These are phyloP conservation scores for Drosophila cognata DNA, from an alignment of 2,888 invertebrate species.

Conservation along the genomic window DNA sequence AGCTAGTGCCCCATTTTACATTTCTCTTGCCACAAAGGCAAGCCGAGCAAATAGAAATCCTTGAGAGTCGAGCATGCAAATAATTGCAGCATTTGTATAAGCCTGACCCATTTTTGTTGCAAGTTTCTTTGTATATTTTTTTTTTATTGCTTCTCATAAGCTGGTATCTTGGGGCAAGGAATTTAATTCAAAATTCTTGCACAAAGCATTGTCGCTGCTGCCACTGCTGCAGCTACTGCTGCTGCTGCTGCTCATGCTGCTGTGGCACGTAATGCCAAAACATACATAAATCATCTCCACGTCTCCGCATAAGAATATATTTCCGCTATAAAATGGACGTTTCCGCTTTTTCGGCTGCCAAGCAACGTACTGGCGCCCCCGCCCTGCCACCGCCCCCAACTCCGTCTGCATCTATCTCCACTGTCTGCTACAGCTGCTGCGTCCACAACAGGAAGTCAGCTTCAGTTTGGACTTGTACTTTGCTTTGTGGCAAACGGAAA, in stretches of 20 bases:
- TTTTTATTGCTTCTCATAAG: conserved; percentile 51
- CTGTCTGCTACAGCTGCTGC: conserved; percentile 22
- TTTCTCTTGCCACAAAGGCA: conserved; percentile 37
- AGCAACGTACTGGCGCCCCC: conserved; percentile 11
- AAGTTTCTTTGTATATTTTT: conserved; percentile 17
- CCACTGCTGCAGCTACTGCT: conserved; percentile 2
- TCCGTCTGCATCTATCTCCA: neutral
- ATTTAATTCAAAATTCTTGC: conserved; percentile 64
- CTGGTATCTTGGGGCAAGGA: conserved; percentile 49
- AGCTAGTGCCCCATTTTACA: conserved; percentile 27
- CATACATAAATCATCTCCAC: conserved; percentile 80
- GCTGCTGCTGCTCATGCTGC: conserved; percentile 17
- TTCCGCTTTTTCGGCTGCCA: conserved; percentile 72
- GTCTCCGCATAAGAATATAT: conserved; percentile 81
- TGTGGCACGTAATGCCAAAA: conserved; percentile 73
- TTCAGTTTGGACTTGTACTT: conserved; percentile 52
- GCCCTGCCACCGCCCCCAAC: neutral
- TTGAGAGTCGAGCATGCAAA: conserved; percentile 69
- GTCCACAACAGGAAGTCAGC: conserved; percentile 73
- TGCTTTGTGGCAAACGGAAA: conserved; percentile 66
- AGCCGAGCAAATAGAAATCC: conserved; percentile 55
- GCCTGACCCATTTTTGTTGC: conserved; percentile 72
- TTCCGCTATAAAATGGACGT: conserved; percentile 83
- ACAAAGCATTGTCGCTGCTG: conserved; percentile 35
- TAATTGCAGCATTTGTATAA: conserved; percentile 73